Evolutionary conservation across 2,113 vertebrate genomes (phyloP), one percentile per base, ranked within the genome.

Genomic region (Eulemur rufifrons): DNA sequence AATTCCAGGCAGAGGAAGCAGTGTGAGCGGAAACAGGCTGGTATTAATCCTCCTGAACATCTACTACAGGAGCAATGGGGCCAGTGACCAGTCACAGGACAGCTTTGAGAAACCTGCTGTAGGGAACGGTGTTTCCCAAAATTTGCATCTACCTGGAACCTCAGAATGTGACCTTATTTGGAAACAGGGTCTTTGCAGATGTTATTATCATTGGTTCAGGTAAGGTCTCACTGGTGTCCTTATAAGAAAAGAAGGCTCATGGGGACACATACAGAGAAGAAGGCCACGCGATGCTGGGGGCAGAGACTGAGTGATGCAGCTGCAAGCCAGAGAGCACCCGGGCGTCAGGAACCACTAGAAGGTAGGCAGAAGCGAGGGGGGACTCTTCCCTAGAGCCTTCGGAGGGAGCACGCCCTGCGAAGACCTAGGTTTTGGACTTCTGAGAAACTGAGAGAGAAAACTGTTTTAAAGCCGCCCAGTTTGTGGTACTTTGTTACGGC

Each of bases 211-310:
- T 61, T 5, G 56, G 17, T 68, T 32, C 50, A 77, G 37, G 29
- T 63, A 52, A 29, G 21, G 77, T 45, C 63, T 42, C 1, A 13
- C 21, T 32, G 32, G n/a, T 25, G 10, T 59, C 39, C 25, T 32
- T 18, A 18, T 2, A 84, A 85, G 64, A 93, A 52, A 86, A 66
- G 12, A 47, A 18, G 64, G 21, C 25, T 21, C 12, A 8, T 1
- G 8, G 39, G 56, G 34, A 50, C 21, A 77, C 29, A 47, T 11
- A 45, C 34, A 32, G 7, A 2, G 23, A 29, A 9, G 47, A 20
- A 32, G 10, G 12, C 52, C 47, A 1, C 0, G 6, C 23, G 52
- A 17, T 1, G 15, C 32, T 0, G 42, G 37, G 39, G 54, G 21
- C 34, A 32, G 64, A 81, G 68, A 71, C 1, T 3, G 5, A 20